A percentile compares a stretch with the other conserved stretches of the same genome.
These are phyloP conservation scores for Chionis minor DNA, from an alignment of 2,113 vertebrate genomes.

Conservation along the genomic window DNA sequence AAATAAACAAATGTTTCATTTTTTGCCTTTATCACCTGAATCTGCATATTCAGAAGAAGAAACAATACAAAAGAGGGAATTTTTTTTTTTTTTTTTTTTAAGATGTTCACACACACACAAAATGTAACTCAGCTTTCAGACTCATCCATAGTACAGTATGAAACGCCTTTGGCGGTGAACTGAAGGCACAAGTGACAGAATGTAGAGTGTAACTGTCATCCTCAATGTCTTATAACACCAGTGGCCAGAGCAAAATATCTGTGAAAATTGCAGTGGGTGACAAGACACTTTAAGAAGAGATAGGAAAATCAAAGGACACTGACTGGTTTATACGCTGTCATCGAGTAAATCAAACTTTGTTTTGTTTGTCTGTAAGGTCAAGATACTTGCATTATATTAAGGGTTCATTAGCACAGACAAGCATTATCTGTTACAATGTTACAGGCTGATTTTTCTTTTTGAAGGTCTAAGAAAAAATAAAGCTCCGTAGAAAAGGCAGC, in stretches of 20 bases:
- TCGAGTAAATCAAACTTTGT: neutral
- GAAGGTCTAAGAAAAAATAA: neutral
- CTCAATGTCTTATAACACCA: neutral
- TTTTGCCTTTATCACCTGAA: neutral
- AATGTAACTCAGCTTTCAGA: neutral
- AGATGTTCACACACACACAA: neutral
- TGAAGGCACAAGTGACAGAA: neutral
- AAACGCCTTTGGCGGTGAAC: neutral
- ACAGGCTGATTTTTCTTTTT: neutral
- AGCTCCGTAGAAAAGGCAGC: neutral
- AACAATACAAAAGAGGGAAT: neutral
- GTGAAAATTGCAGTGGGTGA: neutral
- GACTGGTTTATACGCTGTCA: neutral
- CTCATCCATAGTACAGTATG: neutral
- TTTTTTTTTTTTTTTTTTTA: neutral
- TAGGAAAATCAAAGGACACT: neutral
- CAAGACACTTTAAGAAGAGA: neutral
- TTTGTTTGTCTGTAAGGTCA: neutral
- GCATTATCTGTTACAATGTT: neutral
- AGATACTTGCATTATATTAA: neutral
- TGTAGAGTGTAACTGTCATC: neutral
- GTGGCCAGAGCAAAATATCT: neutral
- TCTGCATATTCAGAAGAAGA: neutral
- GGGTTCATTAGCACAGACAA: neutral
- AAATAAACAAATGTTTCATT: neutral